Percentiles rank a stretch among this genome's conserved stretches.
phyloP scores from a whole-genome alignment of 2,113 vertebrate genomes.

The Eleginops maclovinus region DNA sequence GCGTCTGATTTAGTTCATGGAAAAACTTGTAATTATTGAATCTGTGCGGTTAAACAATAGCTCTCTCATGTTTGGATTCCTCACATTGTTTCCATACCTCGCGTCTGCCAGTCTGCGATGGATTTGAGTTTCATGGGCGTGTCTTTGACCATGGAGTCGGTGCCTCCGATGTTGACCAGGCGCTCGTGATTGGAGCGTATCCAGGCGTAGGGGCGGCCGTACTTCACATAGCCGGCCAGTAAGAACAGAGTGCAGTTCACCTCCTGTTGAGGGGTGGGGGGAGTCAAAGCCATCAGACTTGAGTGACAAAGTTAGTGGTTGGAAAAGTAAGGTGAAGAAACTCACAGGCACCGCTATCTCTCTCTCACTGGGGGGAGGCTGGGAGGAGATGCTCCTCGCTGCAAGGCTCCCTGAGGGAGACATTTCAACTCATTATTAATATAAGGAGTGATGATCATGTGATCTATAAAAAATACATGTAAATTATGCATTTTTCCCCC shows the following conservation, averaged over 20 bases:
- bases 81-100: conserved; percentile 75
- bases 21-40: conserved; percentile 70
- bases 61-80: conserved; percentile 61
- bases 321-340: background rate
- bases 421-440: background rate
- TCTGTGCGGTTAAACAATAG: conserved; percentile 58
- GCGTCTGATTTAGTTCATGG: conserved; percentile 62
- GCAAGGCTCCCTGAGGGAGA: conserved; percentile 49
- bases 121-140: conserved; percentile 86
- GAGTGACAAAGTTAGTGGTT: background rate
- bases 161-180: conserved; percentile 81
- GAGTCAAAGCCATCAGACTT: background rate
- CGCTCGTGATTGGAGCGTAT: conserved; percentile 87
- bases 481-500: too few species aligned
- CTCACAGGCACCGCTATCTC: conserved; percentile 87
- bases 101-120: conserved; percentile 79
- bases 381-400: conserved; percentile 83
- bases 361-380: conserved; percentile 85
- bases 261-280: conserved; percentile 71
- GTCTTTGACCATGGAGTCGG: conserved; percentile 82
- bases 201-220: conserved; percentile 85
- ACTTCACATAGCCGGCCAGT: conserved; percentile 85
- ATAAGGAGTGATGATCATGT: too few species aligned
- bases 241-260: conserved; percentile 87
- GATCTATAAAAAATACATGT: too few species aligned